Evolutionary conservation across 2,113 vertebrate genomes (phyloP), one percentile per base, ranked within the genome.

Genomic region (Micronycteris hirsuta): DNA sequence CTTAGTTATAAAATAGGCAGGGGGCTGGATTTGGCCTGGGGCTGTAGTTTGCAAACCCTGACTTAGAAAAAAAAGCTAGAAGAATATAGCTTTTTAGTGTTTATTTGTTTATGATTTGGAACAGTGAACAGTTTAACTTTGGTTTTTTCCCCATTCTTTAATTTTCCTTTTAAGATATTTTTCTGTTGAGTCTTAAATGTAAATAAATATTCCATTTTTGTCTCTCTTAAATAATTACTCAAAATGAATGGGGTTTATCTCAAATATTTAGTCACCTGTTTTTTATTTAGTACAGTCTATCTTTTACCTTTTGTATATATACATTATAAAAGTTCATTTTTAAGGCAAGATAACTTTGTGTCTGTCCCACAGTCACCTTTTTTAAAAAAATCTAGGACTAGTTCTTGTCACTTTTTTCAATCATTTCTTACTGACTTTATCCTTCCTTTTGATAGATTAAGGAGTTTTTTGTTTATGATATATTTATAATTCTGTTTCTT

Each of bases 401-500:
- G 10, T 81, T 94, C 52, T 93, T 94, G 33, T 84, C 16, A 47
- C 78, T 94, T 19, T 76, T 47, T 97, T 91, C 43, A 85, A 33
- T 84, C 86, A 54, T 78, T 96, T 96, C 28, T 96, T 95, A 87
- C 11, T 12, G 20, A 88, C 31, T 70, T 86, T 47, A 89, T 86
- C 56, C 71, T 95, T 95, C 86, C 41, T 52, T 36, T 96, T 73
- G 36, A 61, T 26, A 67, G 52, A 47, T 74, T 58, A 94, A 91
- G 20, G 43, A 70, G 82, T 81, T 86, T 36, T 93, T 93, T 81
- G 77, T n/a, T 58, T 83, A 38, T 71, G 45, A 70, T 83, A 73
- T 61, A 83, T 61, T 89, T 90, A n/a, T 81, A 71, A 76, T 77
- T 58, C 65, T 82, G n/a, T 92, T 95, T 97, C 67, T 45, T 95